phyloP scores from a whole-genome alignment of 2,888 invertebrate genomes.

The Tuta absoluta region DNA sequence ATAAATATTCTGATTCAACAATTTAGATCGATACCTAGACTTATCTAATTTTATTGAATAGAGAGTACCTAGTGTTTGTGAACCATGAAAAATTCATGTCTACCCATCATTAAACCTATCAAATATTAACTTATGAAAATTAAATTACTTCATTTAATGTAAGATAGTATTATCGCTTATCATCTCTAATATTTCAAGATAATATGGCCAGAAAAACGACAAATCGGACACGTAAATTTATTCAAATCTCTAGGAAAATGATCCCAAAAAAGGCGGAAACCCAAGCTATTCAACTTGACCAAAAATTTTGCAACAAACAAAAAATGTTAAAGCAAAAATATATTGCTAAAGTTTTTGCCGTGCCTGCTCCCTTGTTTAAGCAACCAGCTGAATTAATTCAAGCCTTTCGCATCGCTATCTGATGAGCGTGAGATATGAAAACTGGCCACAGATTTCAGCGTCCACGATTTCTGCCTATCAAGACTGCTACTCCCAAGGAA shows the following conservation, averaged over 20 bases:
- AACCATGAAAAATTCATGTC: too few species aligned
- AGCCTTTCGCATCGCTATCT: conserved; percentile 45
- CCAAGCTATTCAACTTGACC: not conserved
- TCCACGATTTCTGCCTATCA: conserved; percentile 24
- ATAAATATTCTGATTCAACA: too few species aligned
- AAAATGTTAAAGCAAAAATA: conserved; percentile 27
- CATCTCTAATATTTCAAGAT: too few species aligned
- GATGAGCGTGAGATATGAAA: conserved; percentile 48
- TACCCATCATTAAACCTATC: too few species aligned
- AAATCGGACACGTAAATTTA: too few species aligned
- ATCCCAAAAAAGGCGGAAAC: not conserved
- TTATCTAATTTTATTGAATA: too few species aligned
- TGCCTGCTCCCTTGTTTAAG: conserved; percentile 43
- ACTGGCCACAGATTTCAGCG: conserved; percentile 37
- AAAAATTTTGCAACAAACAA: not conserved
- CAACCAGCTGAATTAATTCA: conserved; percentile 45
- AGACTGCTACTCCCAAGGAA: conserved; percentile 21
- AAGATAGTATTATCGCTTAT: too few species aligned
- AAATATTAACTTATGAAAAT: too few species aligned
- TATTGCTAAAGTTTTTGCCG: conserved; percentile 41
- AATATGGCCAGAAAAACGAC: too few species aligned
- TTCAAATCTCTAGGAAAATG: not conserved
- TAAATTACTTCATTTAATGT: too few species aligned
- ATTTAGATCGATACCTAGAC: too few species aligned
- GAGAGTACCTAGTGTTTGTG: too few species aligned